Conservation (phyloP, 2,113 vertebrate species). For the Egretta garzetta region DNA sequence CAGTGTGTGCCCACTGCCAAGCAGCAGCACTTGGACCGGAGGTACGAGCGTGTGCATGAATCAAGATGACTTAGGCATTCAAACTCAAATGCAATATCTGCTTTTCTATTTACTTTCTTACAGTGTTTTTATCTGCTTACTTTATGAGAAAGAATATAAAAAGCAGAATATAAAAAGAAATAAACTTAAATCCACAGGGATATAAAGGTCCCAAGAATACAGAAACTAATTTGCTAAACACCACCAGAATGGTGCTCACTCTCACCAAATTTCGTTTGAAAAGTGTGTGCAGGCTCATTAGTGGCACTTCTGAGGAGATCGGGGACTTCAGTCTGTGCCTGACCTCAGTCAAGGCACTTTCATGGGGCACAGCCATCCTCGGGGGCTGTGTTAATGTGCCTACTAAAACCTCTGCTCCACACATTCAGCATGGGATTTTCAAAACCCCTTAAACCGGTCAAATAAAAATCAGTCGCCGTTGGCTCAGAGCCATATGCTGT, state of each 20-base stretch:
- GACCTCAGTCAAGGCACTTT: not conserved
- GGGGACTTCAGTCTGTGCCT: not conserved
- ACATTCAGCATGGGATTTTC: not conserved
- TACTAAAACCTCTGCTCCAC: not conserved
- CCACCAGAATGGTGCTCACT: not conserved
- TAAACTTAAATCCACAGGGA: not conserved
- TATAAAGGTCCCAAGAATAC: not conserved
- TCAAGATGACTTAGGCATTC: not conserved
- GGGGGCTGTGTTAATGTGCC: not conserved
- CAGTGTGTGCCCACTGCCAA: not conserved
- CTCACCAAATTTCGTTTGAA: not conserved
- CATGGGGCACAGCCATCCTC: not conserved
- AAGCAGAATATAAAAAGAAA: not conserved
- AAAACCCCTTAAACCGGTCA: not conserved
- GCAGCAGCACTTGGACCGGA: not conserved
- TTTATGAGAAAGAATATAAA: not conserved
- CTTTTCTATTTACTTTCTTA: not conserved
- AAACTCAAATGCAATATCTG: not conserved
- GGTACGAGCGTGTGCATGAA: rapidly evolving
- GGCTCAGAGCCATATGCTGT: not conserved
- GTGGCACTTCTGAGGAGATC: not conserved
- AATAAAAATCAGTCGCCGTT: not conserved
- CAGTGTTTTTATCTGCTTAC: not conserved
- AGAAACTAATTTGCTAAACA: not conserved
- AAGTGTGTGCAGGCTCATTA: not conserved